Base-by-base conservation (phyloP, 2,888 invertebrate genomes). In the Callyntrura guangdongensis region DNA sequence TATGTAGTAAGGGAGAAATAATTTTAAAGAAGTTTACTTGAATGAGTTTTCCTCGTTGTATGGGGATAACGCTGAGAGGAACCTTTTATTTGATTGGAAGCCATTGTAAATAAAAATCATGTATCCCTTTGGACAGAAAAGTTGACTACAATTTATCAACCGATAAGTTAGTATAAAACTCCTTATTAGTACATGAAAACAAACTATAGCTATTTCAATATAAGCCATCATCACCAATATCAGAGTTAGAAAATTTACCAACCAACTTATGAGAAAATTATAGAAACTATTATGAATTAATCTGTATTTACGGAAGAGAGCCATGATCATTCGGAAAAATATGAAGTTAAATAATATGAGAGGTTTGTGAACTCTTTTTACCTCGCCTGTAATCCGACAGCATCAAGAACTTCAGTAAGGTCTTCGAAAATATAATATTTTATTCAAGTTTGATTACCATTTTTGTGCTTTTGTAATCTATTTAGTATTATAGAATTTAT, bases 401-500 rank as follows among this genome's bases (percentile, higher is more conserved):
- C 22, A 53, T 79, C 53, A 53, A 77, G 81, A 81, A 81, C 83
- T 83, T 47, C 45, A 83, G 59, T 56, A 25, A 81, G 17, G 83
- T 64, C 83, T 83, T 83, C 83, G 61, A 47, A 61, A 47, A 47
- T 64, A 83, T n/a, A 47, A 47, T 83, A 83, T 83, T 83, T 83
- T 64, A 83, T 83, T 83, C 64, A 83, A 61, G 64, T 83, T 64
- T 89, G 89, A 67, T 89, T 89, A 89, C 89, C 89, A 89, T 74
- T 83, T 83, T 84, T 84, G 89, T 89, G 89, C 89, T 89, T 84
- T 87, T 89, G 47, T 83, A 64, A 64, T 72, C 74, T 89, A 83
- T 69, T 36, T 81, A 87, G 25, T 77, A 53, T 72, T 36, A 67
- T 86, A 61, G 74, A 74, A 47, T 20, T 64, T 12, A 81, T 61